Base-by-base conservation (phyloP, 2,113 vertebrate species). In the Grallaria varia region DNA sequence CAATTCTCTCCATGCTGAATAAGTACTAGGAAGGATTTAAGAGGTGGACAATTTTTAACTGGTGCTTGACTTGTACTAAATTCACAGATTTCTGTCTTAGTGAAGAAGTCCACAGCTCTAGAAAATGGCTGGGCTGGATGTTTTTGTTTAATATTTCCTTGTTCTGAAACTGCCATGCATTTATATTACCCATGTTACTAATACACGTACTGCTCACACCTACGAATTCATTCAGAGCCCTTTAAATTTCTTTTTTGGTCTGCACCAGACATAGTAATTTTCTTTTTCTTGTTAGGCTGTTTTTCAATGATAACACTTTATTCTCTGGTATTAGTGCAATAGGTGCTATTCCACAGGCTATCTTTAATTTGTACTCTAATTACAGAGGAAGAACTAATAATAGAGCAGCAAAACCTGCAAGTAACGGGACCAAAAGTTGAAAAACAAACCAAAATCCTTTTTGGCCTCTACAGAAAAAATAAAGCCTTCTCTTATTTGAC, bases 1-100 rank as follows among this genome's bases (percentile, higher is more conserved):
- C 93, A 69, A 86, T 97, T 91, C 85, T 73, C 71, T 75, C 80
- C 82, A 56, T 94, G 79, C 96, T 96, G 92, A 90, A 81, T 92
- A 94, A 95, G 79, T 95, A 22, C 55, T n/a, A 27, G 59, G 59
- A 71, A 75, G 69, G 79, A 84, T 96, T 95, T 94, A 81, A 80
- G 87, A 90, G 64, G 20, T 77, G 44, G 13, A 33, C 69, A 60
- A 64, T 74, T 84, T 89, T 84, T 81, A 86, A 28, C 79, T 59
- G 60, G 22, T 67, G 60, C 56, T 78, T 63, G 31, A 68, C 66
- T 80, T 77, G 55, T 47, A 35, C 55, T 83, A 3, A 62, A 63
- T 67, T 90, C 76, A 74, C 55, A 75, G 63, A 39, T 78, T 63
- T 75, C 33, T 77, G 35, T 75, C n/a, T 75, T 56, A 53, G 33